A percentile compares a stretch with the other conserved stretches of the same genome.
Conservation (phyloP, 1,140 invertebrate species). For the Ctenoplectra terminalis region DNA sequence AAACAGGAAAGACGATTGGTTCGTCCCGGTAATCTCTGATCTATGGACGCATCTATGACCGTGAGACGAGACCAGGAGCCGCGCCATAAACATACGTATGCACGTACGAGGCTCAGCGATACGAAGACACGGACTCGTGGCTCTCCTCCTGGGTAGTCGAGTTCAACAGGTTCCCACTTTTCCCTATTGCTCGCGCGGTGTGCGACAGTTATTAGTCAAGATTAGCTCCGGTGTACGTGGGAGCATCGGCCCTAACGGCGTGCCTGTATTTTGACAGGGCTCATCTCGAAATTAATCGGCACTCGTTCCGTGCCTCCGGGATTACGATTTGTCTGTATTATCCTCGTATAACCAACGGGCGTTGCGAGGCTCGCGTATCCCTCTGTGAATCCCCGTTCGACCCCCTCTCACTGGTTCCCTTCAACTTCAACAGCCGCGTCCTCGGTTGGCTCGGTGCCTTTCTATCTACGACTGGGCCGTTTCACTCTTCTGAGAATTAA, state of each 20-base stretch:
- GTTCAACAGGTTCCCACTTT: slow-evolving; percentile 52
- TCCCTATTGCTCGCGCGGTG: slow-evolving; percentile 43
- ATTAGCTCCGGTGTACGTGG: slow-evolving; percentile 71
- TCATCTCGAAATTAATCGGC: slow-evolving; percentile 81
- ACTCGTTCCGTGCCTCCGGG: slow-evolving; percentile 74
- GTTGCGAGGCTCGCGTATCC: slow-evolving; percentile 22
- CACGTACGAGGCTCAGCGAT: no score
- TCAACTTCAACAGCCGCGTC: neutral
- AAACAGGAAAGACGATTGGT: slow-evolving; percentile 50
- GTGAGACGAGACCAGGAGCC: slow-evolving; percentile 21
- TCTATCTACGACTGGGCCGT: slow-evolving; percentile 24
- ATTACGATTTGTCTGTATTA: slow-evolving; percentile 82
- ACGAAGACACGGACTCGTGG: slow-evolving; percentile 12
- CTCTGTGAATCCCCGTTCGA: neutral
- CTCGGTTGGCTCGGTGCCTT: slow-evolving; percentile 10
- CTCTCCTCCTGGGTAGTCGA: slow-evolving; percentile 26
- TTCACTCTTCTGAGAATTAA: slow-evolving; percentile 67
- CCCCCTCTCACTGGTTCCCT: neutral
- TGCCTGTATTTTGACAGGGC: slow-evolving; percentile 78
- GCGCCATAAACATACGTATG: slow-evolving; percentile 25
- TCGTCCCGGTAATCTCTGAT: slow-evolving; percentile 64
- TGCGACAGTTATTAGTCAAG: slow-evolving; percentile 81
- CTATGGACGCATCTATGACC: slow-evolving; percentile 57
- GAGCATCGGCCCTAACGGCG: slow-evolving; percentile 60
- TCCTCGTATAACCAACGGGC: slow-evolving; percentile 48